Evolutionary conservation across 2,888 invertebrate genomes (phyloP).

Genomic region (Nomada ruficornis): DNA sequence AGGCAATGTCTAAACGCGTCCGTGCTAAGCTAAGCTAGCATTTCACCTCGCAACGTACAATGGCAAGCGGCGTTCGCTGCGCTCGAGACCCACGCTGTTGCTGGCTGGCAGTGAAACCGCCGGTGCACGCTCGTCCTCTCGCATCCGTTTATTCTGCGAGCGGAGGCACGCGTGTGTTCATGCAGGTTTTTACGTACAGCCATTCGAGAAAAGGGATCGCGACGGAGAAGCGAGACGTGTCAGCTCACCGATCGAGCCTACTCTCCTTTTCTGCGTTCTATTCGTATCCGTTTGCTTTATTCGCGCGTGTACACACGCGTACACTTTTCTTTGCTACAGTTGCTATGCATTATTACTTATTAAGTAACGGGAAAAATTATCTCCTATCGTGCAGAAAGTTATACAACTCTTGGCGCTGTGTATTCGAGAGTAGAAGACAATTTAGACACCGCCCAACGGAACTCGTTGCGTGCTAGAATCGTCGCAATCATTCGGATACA

Average conservation of each 20-base stretch:
- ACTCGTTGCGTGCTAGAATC: no score
- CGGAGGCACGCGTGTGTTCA: not conserved
- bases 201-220: not conserved
- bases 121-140: conserved; percentile 37
- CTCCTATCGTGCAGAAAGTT: no score
- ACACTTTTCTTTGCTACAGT: no score
- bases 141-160: conserved; percentile 10
- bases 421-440: no score
- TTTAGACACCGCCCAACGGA: no score
- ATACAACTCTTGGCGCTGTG: no score
- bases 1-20: conserved; percentile 59
- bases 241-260: conserved; percentile 20
- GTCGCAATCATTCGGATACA: no score
- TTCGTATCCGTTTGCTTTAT: conserved; percentile 13
- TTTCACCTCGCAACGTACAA: conserved; percentile 67
- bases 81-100: conserved; percentile 62
- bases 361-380: no score
- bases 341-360: no score
- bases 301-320: no score
- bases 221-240: not conserved
- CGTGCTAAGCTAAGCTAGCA: conserved; percentile 52
- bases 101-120: conserved; percentile 69
- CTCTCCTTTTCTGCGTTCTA: not conserved
- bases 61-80: conserved; percentile 41
- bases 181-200: conserved; percentile 12